Base-by-base conservation (phyloP, 2,113 vertebrate species). In the Vicugna pacos region DNA sequence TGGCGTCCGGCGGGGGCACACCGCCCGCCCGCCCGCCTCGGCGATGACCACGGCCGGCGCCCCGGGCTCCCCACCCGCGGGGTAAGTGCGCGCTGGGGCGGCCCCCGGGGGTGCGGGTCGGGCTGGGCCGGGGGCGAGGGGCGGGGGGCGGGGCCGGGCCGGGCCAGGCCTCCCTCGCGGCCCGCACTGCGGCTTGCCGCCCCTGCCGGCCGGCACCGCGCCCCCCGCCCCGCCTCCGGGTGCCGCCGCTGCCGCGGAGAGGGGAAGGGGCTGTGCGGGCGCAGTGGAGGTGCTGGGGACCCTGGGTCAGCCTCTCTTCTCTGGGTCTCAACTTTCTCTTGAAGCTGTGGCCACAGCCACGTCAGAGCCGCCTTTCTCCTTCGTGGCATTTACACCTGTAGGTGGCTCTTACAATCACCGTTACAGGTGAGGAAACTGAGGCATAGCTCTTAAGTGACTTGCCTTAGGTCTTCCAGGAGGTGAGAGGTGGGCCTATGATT, bases 111-210 rank as follows among this genome's bases (percentile, higher is more conserved):
- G 22, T 30, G 28, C 22, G 56, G 91, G 86, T 32, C 1, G 4
- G 38, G 50, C 60, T 42, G 94, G 42, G 50, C 4, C 1, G 2
- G 80, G 28, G 65, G 10, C 12, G 38, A 35, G 35, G 35, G 35
- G 38, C 3, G 22, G 6, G 52, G 70, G 10, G 8, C 42, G 42
- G 42, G 42, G 58, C 12, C 38, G 46, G n/a, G 50, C 83, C 12
- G 60, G 4, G 79, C 70, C 64, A 1, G 75, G 28, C 32, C 62
- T 28, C 42, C 46, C 58, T 62, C 15, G 73, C 48, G 65, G 92
- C 58, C 96, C 96, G 97, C 97, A 97, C 94, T 97, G 97, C 96
- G 95, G 89, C 89, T 89, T 17, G 48, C 85, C 35, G 64, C 79
- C 64, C 38, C 16, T 7, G n/a, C 67, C 26, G 5, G 65, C 65